phyloP scores from a whole-genome alignment of 1,140 invertebrate genomes.

The Brachionus sp. region DNA sequence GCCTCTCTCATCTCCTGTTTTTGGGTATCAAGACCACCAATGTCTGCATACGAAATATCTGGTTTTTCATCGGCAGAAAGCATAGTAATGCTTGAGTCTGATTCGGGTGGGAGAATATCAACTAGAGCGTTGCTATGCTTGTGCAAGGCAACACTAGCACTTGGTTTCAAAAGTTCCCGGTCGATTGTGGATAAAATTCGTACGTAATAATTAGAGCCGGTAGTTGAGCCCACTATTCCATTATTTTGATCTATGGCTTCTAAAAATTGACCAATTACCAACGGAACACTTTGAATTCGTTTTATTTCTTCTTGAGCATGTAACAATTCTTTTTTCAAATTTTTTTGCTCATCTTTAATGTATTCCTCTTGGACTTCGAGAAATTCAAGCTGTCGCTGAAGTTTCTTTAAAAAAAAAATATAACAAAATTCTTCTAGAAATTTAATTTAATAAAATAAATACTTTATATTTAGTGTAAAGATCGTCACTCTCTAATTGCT shows the following conservation, averaged over 20 bases:
- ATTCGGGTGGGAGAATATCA: slow-evolving; percentile 92
- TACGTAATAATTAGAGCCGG: slow-evolving; percentile 94
- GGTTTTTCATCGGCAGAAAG: slow-evolving; percentile 95
- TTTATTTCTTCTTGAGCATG: slow-evolving; percentile 97
- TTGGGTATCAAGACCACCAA: slow-evolving; percentile 99
- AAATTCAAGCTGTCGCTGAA: slow-evolving; percentile 91
- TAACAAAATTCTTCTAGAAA: neutral
- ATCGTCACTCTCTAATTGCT: slow-evolving; percentile 44
- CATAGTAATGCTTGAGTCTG: slow-evolving; percentile 96
- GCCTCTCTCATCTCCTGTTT: slow-evolving; percentile 99
- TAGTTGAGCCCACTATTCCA: slow-evolving; percentile 81
- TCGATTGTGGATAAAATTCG: slow-evolving; percentile 90
- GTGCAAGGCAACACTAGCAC: slow-evolving; percentile 89
- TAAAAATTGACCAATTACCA: slow-evolving; percentile 95
- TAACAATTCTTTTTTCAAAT: slow-evolving; percentile 92
- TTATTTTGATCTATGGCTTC: slow-evolving; percentile 97
- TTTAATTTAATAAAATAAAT: neutral
- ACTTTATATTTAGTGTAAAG: slow-evolving; percentile 44
- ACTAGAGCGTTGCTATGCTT: slow-evolving; percentile 97
- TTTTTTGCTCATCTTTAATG: slow-evolving; percentile 95
- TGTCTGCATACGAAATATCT: slow-evolving; percentile 91
- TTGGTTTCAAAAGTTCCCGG: slow-evolving; percentile 87
- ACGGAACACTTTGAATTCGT: slow-evolving; percentile 89
- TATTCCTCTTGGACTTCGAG: slow-evolving; percentile 95
- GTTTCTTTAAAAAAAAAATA: slow-evolving; percentile 68